Evolutionary conservation across 1,140 invertebrate genomes (phyloP), one percentile per base, ranked within the genome.

Genomic region (Drosophila kepulauana): DNA sequence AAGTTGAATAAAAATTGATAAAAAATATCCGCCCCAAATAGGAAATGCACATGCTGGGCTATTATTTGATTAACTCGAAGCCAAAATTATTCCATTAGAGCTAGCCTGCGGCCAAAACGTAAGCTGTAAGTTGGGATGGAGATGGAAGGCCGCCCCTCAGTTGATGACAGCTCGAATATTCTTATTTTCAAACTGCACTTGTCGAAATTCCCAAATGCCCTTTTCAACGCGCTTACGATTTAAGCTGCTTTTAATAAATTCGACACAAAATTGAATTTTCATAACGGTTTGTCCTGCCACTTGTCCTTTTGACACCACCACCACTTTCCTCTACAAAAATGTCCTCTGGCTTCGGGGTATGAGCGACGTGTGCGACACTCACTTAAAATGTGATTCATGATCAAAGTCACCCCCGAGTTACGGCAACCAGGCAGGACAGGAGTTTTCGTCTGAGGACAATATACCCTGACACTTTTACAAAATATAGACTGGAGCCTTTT

Each of bases 221-320:
- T 91, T 91, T 87, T 79, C 73, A 81, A 84, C 68, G 68, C 68
- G 88, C 78, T 89, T 81, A 89, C 71, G 78, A 78, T 79, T 86
- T 90, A 91, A 91, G 88, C 88, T 78, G 81, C 89, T 91, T 91
- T 91, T 89, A 89, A 91, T 91, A 91, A 91, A 89, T 91, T 89
- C 89, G 75, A 90, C 79, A 91, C 73, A 76, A 91, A 91, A 91
- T 91, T 91, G 89, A 91, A 91, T 91, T 89, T 89, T 91, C 89
- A 91, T 91, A 91, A 91, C 70, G 78, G 58, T 54, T 78, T 68
- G 52, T 70, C 33, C 64, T 57, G 28, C 48, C 82, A 88, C 85
- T 88, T 88, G 84, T 89, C 85, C 81, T 78, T 80, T 89, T 89
- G 57, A 84, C 85, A 88, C 84, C 84, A 89, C 78, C 62, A 41